These are phyloP conservation scores for Hirtodrosophila histrioides DNA, from an alignment of 2,888 invertebrate species.

Conservation along the genomic window DNA sequence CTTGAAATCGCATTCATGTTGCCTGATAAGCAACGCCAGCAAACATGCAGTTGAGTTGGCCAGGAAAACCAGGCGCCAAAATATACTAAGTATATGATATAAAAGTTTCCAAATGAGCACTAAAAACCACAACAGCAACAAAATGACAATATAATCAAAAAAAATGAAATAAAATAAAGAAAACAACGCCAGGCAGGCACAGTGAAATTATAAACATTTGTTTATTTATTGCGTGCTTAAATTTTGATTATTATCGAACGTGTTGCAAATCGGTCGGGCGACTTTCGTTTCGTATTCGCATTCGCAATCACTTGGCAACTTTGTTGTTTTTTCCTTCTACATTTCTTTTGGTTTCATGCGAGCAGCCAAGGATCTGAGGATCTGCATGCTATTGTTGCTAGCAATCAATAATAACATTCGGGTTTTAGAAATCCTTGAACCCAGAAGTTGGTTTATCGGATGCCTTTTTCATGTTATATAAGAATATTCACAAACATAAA, in stretches of 20 bases:
- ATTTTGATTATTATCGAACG: slow-evolving; percentile 50
- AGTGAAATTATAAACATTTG: slow-evolving; percentile 47
- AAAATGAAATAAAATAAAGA: neutral
- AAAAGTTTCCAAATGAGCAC: neutral
- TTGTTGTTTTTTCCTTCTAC: neutral
- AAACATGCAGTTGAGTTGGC: slow-evolving; percentile 20
- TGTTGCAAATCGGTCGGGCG: slow-evolving; percentile 46
- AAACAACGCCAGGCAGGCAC: slow-evolving; percentile 4
- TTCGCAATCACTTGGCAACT: slow-evolving; percentile 12
- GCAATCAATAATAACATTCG: too few species aligned
- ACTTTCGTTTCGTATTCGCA: slow-evolving; percentile 44
- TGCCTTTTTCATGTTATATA: too few species aligned
- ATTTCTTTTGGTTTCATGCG: slow-evolving; percentile 10
- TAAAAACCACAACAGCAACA: slow-evolving; percentile 4
- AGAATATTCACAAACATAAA: too few species aligned
- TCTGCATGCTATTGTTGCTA: too few species aligned
- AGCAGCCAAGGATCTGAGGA: neutral
- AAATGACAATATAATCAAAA: neutral
- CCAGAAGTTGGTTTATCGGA: too few species aligned
- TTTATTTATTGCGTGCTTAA: slow-evolving; percentile 51
- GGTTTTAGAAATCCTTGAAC: too few species aligned
- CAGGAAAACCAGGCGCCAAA: slow-evolving; percentile 28
- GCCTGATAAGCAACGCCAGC: slow-evolving; percentile 42
- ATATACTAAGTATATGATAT: slow-evolving; percentile 4
- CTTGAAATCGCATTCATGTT: slow-evolving; percentile 37